A percentile compares a stretch with the other conserved stretches of the same genome.
Conservation (phyloP, 2,888 invertebrate species). For the Nomada lathburiana region DNA sequence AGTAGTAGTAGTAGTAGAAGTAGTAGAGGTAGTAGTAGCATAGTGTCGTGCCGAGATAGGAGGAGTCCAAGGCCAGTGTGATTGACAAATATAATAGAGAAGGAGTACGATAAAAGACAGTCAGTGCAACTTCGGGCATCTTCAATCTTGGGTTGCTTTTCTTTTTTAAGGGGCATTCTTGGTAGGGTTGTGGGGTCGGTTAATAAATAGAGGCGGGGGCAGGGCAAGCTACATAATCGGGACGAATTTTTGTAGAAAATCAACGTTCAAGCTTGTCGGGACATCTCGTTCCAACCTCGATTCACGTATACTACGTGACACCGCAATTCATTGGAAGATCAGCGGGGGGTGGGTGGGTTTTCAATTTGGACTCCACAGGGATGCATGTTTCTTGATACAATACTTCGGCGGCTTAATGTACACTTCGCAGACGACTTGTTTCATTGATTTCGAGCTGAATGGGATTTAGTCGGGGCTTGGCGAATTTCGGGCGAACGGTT, state of each 20-base stretch:
- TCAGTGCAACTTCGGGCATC: constrained; percentile 79
- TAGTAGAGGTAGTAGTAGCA: constrained; percentile 82
- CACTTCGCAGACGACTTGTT: too few relatives aligned
- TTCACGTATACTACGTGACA: constrained; percentile 3
- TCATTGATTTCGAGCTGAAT: too few relatives aligned
- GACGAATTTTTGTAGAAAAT: neutral
- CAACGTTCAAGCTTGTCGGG: constrained; percentile 10
- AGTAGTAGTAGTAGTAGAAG: constrained; percentile 77
- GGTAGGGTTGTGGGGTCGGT: constrained; percentile 9
- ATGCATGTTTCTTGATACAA: constrained; percentile 5
- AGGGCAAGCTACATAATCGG: constrained; percentile 6
- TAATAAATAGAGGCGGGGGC: neutral
- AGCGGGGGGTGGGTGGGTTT: neutral
- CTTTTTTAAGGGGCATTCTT: constrained; percentile 8
- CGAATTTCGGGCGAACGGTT: too few relatives aligned
- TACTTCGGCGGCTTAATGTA: too few relatives aligned
- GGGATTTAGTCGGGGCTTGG: too few relatives aligned
- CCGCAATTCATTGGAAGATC: neutral
- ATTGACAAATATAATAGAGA: constrained; percentile 84
- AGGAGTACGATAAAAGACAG: constrained; percentile 84
- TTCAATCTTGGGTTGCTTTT: constrained; percentile 38
- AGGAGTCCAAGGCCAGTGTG: constrained; percentile 85
- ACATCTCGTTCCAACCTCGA: constrained; percentile 23
- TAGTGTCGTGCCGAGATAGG: constrained; percentile 84
- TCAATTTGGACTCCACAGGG: neutral